Percentiles rank a stretch among this genome's conserved stretches.
Conservation (phyloP, 2,113 vertebrate genomes). For the Hassar affinis region DNA sequence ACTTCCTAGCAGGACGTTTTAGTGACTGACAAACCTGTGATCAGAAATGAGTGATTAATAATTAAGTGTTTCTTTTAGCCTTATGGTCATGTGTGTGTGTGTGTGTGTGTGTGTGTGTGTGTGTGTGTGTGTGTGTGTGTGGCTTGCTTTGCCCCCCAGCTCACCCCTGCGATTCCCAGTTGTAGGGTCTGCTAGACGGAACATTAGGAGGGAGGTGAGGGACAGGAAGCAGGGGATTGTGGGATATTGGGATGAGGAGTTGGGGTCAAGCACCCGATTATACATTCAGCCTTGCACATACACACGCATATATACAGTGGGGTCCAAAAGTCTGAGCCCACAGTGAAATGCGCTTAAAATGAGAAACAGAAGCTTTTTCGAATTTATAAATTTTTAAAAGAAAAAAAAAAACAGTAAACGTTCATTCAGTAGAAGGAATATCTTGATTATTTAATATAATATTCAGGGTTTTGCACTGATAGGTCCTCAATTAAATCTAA, state of each 20-base stretch:
- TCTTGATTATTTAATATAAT: no score
- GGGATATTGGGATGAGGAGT: constrained; percentile 21
- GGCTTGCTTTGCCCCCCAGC: constrained; percentile 1
- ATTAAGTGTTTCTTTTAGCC: background rate
- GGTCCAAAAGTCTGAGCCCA: background rate
- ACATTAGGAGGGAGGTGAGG: constrained; percentile 5
- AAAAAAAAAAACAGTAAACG: no score
- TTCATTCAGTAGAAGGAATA: no score
- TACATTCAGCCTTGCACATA: background rate
- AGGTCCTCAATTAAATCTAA: no score
- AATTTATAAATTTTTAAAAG: no score
- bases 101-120: constrained; percentile 15
- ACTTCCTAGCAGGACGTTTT: background rate
- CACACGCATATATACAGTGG: background rate
- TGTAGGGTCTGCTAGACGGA: constrained; percentile 8
- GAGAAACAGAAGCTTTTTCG: no score
- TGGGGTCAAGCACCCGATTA: constrained; percentile 16
- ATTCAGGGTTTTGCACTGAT: no score
- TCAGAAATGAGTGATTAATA: background rate
- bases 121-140: constrained; percentile 17
- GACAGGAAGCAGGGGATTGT: constrained; percentile 21
- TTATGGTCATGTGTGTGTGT: no score
- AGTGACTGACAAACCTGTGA: background rate
- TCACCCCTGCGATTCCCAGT: constrained; percentile 28
- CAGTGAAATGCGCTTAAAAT: background rate